Base-by-base conservation (phyloP, 1,140 invertebrate species). In the Procambarus clarkii region DNA sequence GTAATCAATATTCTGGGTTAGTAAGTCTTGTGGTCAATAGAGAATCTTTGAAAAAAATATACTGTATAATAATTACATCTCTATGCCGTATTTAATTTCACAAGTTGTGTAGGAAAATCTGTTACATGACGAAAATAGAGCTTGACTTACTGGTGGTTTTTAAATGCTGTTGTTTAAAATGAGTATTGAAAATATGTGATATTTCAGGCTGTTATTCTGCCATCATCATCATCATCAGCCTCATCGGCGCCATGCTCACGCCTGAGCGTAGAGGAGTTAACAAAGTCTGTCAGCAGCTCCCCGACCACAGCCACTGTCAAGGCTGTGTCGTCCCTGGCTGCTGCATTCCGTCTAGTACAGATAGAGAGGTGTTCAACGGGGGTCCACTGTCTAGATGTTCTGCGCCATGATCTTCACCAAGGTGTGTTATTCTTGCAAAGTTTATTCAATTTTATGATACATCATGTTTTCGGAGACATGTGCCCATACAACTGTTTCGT, bases 321-420 rank as follows among this genome's bases (percentile, higher is more conserved):
- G 54, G 91, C 86, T 0, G 85, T 92, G 77, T 92, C 91, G 1
- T 88, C 91, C 71, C 86, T 92, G 13, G 91, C 91, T 3, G 91
- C 91, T 45, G 91, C 91, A 34, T 92, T 92, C 74, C 80, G 91
- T 50, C 76, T 88, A 21, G 91, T 92, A 44, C 91, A 92, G 81
- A 92, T 92, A 21, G 86, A 92, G 45, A 83, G 81, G 45, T 92
- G 91, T 79, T 91, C 91, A 46, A 60, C 79, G 13, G 91, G 86
- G 34, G 91, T 88, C 4, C 86, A 78, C 54, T 92, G 91, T 54
- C 85, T 88, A 4, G 60, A 88, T 58, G 91, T 80, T 18, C 79
- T 92, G 9, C 34, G 58, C 7, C 69, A 92, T 9, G 86, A 88
- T 54, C 69, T 92, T 13, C 85, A 92, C 58, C 64, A 92, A 64